Evolutionary conservation across 1,140 invertebrate species (phyloP).

Genomic region (Euwallacea similis): DNA sequence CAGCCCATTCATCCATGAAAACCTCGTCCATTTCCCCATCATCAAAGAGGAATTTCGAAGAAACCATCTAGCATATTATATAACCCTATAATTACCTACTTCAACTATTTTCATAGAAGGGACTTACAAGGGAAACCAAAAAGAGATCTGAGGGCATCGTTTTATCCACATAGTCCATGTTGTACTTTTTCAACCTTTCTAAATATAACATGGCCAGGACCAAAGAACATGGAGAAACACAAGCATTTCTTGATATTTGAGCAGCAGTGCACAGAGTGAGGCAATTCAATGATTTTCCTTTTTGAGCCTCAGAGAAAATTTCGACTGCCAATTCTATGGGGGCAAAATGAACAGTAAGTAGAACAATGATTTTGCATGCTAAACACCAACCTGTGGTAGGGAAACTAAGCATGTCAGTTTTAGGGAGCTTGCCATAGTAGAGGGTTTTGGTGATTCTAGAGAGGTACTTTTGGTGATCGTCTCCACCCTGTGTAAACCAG

Average conservation of each 20-base stretch:
- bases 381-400: slow-evolving; percentile 72
- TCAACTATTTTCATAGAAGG: too few relatives aligned
- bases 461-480: slow-evolving; percentile 72
- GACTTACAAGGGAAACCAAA: slow-evolving; percentile 83
- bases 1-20: slow-evolving; percentile 86
- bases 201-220: slow-evolving; percentile 84
- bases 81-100: not conserved
- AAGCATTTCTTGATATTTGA: slow-evolving; percentile 74
- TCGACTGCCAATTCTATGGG: slow-evolving; percentile 78
- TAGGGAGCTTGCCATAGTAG: slow-evolving; percentile 79
- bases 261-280: slow-evolving; percentile 80
- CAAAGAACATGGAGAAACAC: slow-evolving; percentile 82
- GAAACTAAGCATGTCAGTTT: slow-evolving; percentile 71
- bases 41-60: slow-evolving; percentile 92
- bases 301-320: slow-evolving; percentile 73
- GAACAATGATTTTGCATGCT: not conserved
- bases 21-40: slow-evolving; percentile 89
- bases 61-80: slow-evolving; percentile 75
- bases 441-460: slow-evolving; percentile 80
- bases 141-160: slow-evolving; percentile 88
- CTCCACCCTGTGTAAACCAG: slow-evolving; percentile 60
- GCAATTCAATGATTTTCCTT: slow-evolving; percentile 72
- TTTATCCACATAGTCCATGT: slow-evolving; percentile 79
- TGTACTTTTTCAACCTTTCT: slow-evolving; percentile 77
- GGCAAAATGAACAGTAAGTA: not conserved